These are phyloP conservation scores for Epinephelus coioides DNA, from an alignment of 2,797 vertebrate genomes.

Conservation along the genomic window DNA sequence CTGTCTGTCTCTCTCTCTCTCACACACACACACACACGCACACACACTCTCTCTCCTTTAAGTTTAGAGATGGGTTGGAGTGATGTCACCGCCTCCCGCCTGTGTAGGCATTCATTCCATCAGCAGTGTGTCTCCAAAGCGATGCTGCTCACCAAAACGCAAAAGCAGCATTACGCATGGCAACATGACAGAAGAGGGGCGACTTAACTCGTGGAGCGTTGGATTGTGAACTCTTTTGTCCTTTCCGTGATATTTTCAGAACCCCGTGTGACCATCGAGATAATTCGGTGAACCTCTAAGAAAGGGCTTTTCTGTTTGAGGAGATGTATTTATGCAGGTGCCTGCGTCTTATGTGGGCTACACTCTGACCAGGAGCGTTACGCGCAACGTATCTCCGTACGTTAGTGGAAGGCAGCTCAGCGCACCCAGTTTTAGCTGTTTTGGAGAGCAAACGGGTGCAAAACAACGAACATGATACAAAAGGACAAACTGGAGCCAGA, in stretches of 20 bases:
- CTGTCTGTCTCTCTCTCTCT: conserved; percentile 28
- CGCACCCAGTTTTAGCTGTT: conserved; percentile 21
- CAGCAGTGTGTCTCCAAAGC: conserved; percentile 44
- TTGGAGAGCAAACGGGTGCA: conserved; percentile 12
- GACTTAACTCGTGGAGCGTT: not conserved
- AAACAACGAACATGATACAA: conserved; percentile 72
- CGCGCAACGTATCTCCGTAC: conserved; percentile 50
- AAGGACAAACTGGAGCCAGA: conserved; percentile 55
- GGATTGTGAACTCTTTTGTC: conserved; percentile 19
- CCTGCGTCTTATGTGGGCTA: conserved; percentile 5
- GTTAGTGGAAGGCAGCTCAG: conserved; percentile 19
- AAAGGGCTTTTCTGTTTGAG: conserved; percentile 9
- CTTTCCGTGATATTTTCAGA: conserved; percentile 16
- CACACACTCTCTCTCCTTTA: conserved; percentile 27
- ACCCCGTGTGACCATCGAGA: conserved; percentile 12
- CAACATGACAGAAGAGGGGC: conserved; percentile 24
- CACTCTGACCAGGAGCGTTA: conserved; percentile 44
- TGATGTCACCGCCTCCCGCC: conserved; percentile 76
- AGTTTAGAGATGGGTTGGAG: conserved; percentile 70
- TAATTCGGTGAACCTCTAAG: conserved; percentile 18
- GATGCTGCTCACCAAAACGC: conserved; percentile 36
- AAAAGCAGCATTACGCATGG: conserved; percentile 66
- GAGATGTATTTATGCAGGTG: conserved; percentile 14
- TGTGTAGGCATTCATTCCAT: conserved; percentile 60
- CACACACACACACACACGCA: not conserved